These are phyloP conservation scores for Danio kyathit DNA, from an alignment of 2,797 vertebrate genomes.

Conservation along the genomic window DNA sequence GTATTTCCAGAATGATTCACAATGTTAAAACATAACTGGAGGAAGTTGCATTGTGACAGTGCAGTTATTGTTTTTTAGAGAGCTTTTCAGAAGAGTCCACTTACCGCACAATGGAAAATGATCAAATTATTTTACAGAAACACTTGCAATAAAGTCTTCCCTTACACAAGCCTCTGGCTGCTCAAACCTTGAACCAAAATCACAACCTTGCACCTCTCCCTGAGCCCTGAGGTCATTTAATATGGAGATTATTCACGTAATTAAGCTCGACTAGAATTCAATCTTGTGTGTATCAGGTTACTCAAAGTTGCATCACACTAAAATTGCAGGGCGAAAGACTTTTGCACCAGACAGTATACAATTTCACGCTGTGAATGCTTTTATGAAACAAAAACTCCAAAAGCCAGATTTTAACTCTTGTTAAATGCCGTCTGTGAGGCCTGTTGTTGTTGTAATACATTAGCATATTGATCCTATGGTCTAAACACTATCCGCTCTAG, in stretches of 20 bases:
- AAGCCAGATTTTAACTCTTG: conserved; percentile 14
- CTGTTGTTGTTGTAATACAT: conserved; percentile 51
- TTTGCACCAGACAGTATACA: conserved; percentile 22
- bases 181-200: conserved; percentile 8
- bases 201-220: conserved; percentile 34
- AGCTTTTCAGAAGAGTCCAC: not conserved
- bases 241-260: conserved; percentile 53
- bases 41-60: conserved; percentile 1
- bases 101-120: not conserved
- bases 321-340: conserved; percentile 13
- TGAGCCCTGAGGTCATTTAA: conserved; percentile 49
- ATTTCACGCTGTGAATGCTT: conserved; percentile 38
- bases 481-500: not conserved
- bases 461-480: conserved; percentile 54
- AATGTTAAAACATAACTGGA: not conserved
- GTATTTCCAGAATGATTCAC: not conserved
- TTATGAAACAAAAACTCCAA: conserved; percentile 26
- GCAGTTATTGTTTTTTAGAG: conserved; percentile 2
- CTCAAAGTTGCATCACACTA: conserved; percentile 55
- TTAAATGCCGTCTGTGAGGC: conserved; percentile 29
- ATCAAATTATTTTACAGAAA: not conserved
- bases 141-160: conserved; percentile 9
- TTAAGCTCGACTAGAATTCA: conserved; percentile 33
- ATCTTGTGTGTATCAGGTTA: conserved; percentile 39
- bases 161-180: not conserved